Percentiles rank a stretch among this genome's conserved stretches.
These are phyloP conservation scores for Tautogolabrus adspersus DNA, from an alignment of 2,113 vertebrate species.

Conservation along the genomic window DNA sequence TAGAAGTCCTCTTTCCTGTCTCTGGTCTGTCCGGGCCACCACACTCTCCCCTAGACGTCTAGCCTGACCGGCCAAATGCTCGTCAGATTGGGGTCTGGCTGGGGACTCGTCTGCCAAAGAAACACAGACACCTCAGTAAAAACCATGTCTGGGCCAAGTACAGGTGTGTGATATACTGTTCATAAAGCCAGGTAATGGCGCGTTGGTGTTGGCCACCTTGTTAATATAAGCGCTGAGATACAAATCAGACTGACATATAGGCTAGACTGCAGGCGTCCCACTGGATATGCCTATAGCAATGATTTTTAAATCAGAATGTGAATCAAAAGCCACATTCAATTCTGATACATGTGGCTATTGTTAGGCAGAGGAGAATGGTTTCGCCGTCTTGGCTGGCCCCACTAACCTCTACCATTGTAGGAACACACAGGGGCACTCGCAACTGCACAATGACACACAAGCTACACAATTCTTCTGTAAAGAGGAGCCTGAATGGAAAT, in stretches of 20 bases:
- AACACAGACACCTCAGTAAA: conserved; percentile 72
- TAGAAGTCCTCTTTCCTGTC: conserved; percentile 81
- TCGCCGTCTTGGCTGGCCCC: conserved; percentile 71
- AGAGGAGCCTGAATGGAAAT: conserved; percentile 62
- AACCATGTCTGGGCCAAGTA: conserved; percentile 64
- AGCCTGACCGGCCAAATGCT: conserved; percentile 72
- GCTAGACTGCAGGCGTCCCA: conserved; percentile 72
- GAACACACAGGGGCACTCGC: conserved; percentile 65
- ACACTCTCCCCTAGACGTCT: conserved; percentile 71
- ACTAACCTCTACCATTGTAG: conserved; percentile 78
- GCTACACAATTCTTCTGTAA: conserved; percentile 62
- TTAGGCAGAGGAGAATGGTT: conserved; percentile 79
- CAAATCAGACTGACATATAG: conserved; percentile 85
- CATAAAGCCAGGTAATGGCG: conserved; percentile 76
- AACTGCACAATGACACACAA: conserved; percentile 57
- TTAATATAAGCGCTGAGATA: conserved; percentile 82
- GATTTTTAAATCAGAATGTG: conserved; percentile 77
- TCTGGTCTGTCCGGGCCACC: conserved; percentile 72
- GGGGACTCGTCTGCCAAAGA: conserved; percentile 69
- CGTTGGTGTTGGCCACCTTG: conserved; percentile 75
- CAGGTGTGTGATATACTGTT: conserved; percentile 77
- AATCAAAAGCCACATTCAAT: conserved; percentile 78
- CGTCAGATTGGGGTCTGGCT: conserved; percentile 67
- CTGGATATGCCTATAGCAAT: conserved; percentile 73
- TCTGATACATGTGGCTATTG: conserved; percentile 78